phyloP scores from a whole-genome alignment of 1,140 invertebrate species.

The Zaprionus gabonicus region DNA sequence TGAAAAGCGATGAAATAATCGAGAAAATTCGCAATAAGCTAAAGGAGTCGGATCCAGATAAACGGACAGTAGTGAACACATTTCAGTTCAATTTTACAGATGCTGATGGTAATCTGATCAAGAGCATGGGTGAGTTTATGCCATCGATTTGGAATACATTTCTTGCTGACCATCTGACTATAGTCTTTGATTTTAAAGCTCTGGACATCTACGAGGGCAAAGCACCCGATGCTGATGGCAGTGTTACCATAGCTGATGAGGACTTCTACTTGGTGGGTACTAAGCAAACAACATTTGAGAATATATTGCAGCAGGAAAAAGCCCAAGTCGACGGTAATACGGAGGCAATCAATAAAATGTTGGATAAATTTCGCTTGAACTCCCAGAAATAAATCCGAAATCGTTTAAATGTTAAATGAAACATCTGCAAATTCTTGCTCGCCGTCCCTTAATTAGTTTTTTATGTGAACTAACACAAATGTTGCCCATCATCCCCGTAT shows the following conservation, averaged over 20 bases:
- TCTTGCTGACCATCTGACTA: conserved; percentile 55
- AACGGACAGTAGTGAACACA: conserved; percentile 74
- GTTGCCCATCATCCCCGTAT: neutral
- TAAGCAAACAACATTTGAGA: conserved; percentile 72
- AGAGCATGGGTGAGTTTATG: conserved; percentile 74
- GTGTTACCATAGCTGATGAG: conserved; percentile 74
- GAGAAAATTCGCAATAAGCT: conserved; percentile 80
- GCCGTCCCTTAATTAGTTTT: neutral
- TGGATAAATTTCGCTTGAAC: conserved; percentile 77
- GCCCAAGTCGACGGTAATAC: conserved; percentile 71
- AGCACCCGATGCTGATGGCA: conserved; percentile 57
- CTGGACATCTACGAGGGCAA: conserved; percentile 79
- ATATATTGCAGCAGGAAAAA: conserved; percentile 64
- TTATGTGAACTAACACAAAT: neutral
- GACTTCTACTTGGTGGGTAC: conserved; percentile 78
- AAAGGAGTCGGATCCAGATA: conserved; percentile 74
- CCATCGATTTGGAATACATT: neutral
- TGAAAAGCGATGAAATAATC: conserved; percentile 81
- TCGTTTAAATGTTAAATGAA: neutral
- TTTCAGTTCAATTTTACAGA: conserved; percentile 83
- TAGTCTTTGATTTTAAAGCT: conserved; percentile 84
- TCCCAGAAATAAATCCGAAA: conserved; percentile 42
- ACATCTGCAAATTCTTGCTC: neutral
- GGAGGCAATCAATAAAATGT: conserved; percentile 75
- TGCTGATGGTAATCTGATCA: conserved; percentile 73